Conservation (phyloP, 2,888 invertebrate species). For the Hanleya hanleyi region DNA sequence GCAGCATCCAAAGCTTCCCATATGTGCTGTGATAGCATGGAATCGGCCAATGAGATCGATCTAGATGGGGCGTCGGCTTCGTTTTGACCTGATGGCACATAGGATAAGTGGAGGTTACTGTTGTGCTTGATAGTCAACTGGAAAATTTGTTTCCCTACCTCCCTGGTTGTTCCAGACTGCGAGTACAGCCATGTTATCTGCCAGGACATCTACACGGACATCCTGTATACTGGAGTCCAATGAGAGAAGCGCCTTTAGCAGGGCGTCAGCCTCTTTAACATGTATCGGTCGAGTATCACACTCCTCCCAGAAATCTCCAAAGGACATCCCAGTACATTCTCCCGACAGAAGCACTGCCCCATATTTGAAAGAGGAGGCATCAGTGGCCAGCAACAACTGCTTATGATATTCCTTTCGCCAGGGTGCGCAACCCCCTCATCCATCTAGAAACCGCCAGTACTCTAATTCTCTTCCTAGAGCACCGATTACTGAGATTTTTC, state of each 20-base stretch:
- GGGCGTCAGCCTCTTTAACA: neutral
- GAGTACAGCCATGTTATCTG: neutral
- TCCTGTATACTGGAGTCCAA: neutral
- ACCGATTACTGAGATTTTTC: neutral
- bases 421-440: neutral
- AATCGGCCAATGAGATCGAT: constrained; percentile 11
- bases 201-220: neutral
- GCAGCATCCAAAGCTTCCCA: constrained; percentile 20
- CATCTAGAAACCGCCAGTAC: neutral
- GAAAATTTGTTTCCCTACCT: neutral
- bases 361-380: neutral
- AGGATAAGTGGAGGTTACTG: constrained; percentile 22
- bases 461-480: neutral
- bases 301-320: neutral
- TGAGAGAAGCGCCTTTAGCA: neutral
- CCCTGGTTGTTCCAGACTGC: neutral
- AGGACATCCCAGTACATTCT: neutral
- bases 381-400: neutral
- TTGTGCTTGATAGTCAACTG: neutral
- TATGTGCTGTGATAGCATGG: constrained; percentile 10
- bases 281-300: neutral
- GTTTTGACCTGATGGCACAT: constrained; percentile 25
- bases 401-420: neutral
- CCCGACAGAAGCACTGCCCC: neutral
- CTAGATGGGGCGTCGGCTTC: constrained; percentile 9